phyloP scores from a whole-genome alignment of 2,888 invertebrate genomes.

The Dryobotodes eremita region DNA sequence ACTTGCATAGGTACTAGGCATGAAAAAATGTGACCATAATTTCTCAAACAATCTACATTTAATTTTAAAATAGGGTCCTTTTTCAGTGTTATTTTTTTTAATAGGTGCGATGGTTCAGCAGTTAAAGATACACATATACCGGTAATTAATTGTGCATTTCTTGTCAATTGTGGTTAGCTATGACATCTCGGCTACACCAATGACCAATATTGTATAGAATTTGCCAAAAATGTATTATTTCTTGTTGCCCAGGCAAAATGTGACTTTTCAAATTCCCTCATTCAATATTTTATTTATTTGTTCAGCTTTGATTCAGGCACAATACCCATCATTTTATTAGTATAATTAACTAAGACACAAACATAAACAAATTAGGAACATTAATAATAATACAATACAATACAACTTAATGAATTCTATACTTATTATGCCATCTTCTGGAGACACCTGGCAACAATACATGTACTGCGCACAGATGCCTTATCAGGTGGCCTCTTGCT shows the following conservation, averaged over 20 bases:
- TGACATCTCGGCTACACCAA: neutral
- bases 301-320: too few relatives aligned
- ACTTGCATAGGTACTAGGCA: too few relatives aligned
- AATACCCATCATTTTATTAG: too few relatives aligned
- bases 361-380: too few relatives aligned
- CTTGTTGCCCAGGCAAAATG: neutral
- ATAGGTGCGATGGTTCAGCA: neutral
- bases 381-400: too few relatives aligned
- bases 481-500: too few relatives aligned
- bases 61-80: neutral
- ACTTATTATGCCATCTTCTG: too few relatives aligned
- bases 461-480: too few relatives aligned
- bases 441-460: too few relatives aligned
- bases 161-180: neutral
- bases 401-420: too few relatives aligned
- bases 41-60: neutral
- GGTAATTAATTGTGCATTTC: neutral
- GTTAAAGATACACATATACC: neutral
- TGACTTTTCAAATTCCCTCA: neutral
- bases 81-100: neutral
- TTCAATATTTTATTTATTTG: too few relatives aligned
- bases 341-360: too few relatives aligned
- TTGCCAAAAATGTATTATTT: neutral
- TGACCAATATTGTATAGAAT: neutral
- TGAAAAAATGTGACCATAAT: neutral